Evolutionary conservation across 2,797 vertebrate species (phyloP).

Genomic region (Neosilurus mollespiculum): DNA sequence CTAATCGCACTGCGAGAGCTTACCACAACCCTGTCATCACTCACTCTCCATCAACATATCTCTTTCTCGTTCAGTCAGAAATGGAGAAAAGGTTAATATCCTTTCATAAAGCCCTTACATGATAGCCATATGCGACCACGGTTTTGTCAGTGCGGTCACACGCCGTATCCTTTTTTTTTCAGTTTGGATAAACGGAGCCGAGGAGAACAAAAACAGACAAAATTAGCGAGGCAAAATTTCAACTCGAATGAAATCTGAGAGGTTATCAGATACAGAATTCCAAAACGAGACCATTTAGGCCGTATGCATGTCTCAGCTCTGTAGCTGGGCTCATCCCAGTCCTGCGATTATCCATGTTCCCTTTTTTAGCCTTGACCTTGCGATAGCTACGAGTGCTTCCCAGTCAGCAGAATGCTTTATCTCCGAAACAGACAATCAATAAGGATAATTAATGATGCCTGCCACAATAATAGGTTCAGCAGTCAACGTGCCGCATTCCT

Average conservation of each 20-base stretch:
- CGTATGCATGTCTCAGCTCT: constrained; percentile 80
- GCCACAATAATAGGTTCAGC: constrained; percentile 98
- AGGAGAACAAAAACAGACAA: constrained; percentile 29
- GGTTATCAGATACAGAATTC: constrained; percentile 42
- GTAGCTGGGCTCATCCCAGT: constrained; percentile 78
- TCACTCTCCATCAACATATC: constrained; percentile 44
- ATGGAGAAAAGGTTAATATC: constrained; percentile 40
- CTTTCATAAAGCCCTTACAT: constrained; percentile 23
- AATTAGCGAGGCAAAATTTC: constrained; percentile 25
- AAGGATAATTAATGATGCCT: constrained; percentile 99
- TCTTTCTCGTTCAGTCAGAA: constrained; percentile 31
- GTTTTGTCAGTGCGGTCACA: constrained; percentile 15
- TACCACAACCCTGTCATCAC: constrained; percentile 54
- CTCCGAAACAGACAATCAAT: constrained; percentile 99
- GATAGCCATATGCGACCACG: constrained; percentile 34
- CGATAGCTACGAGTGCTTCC: constrained; percentile 90
- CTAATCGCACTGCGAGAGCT: constrained; percentile 66
- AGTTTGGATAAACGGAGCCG: constrained; percentile 9
- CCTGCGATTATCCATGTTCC: constrained; percentile 81
- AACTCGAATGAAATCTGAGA: constrained; percentile 21
- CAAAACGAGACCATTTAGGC: constrained; percentile 47
- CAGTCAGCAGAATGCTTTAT: constrained; percentile 99
- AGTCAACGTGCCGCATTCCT: constrained; percentile 99
- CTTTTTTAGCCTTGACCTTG: constrained; percentile 98
- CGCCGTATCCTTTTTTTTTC: constrained; percentile 20